Conservation (phyloP, 2,797 vertebrate genomes). For the Anabacerthia variegaticeps region DNA sequence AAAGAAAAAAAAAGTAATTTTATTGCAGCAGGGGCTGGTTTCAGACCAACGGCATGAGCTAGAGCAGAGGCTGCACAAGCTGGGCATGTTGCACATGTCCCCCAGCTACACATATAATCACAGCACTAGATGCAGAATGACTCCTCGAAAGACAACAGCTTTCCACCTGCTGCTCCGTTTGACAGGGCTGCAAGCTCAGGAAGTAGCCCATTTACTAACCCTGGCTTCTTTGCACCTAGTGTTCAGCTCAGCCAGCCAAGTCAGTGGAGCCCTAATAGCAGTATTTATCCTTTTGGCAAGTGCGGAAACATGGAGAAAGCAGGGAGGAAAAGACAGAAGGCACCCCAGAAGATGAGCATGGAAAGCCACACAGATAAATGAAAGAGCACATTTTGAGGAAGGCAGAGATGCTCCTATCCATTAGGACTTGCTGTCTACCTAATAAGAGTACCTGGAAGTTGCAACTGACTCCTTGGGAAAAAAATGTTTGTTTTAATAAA, state of each 20-base stretch:
- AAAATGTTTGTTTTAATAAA: background rate
- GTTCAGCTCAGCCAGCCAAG: conserved; percentile 1
- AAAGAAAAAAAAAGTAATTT: background rate
- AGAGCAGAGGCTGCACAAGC: background rate
- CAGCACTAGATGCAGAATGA: background rate
- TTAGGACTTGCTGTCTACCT: background rate
- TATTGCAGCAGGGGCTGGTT: background rate
- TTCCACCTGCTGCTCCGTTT: conserved; percentile 7
- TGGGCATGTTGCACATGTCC: background rate
- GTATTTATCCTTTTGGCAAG: background rate
- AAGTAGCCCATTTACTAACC: background rate
- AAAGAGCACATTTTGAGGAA: background rate
- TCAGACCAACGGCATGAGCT: background rate
- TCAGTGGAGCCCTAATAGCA: background rate
- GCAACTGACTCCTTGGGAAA: background rate
- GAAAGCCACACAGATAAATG: background rate
- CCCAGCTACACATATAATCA: background rate
- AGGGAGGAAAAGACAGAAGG: background rate
- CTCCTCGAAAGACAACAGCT: background rate
- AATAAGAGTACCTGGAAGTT: background rate
- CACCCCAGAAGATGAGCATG: background rate
- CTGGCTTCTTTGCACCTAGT: background rate
- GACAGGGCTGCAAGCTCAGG: background rate
- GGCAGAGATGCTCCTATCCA: background rate
- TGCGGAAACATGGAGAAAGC: background rate